Evolutionary conservation across 1,140 invertebrate genomes (phyloP).

Genomic region (Leptinotarsa defecta): DNA sequence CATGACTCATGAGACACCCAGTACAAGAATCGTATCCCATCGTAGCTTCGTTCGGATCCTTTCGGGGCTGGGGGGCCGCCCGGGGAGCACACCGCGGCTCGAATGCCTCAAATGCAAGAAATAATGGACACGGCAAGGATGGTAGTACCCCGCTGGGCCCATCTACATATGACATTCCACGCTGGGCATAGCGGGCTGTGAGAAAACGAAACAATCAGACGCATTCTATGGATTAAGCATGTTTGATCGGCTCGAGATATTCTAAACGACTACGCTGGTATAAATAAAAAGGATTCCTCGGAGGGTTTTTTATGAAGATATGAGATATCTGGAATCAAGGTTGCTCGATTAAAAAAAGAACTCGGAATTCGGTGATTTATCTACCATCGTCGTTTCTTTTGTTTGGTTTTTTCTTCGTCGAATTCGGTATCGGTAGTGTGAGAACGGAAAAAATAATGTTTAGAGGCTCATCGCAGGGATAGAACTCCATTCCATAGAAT

Average conservation of each 20-base stretch:
- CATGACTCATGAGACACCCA: no score
- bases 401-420: background rate
- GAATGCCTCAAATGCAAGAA: background rate
- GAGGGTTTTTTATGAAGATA: background rate
- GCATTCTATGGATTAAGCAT: constrained; percentile 38
- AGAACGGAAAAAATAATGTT: no score
- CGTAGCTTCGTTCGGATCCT: background rate
- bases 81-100: background rate
- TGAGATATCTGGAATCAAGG: background rate
- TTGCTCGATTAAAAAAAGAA: background rate
- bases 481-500: no score
- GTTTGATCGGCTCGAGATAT: constrained; percentile 38
- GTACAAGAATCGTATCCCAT: no score
- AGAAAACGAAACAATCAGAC: constrained; percentile 41
- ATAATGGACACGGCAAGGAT: background rate
- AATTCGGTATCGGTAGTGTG: no score
- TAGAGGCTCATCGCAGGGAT: no score
- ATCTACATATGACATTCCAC: constrained; percentile 8
- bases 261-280: constrained; percentile 22
- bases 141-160: background rate
- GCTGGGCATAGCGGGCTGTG: constrained; percentile 21
- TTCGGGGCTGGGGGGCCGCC: background rate
- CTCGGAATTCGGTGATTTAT: background rate
- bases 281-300: constrained; percentile 3
- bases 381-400: background rate